Percentiles rank a stretch among this genome's conserved stretches.
These are phyloP conservation scores for Heterodera carotae DNA, from an alignment of 1,140 invertebrate species.

Conservation along the genomic window DNA sequence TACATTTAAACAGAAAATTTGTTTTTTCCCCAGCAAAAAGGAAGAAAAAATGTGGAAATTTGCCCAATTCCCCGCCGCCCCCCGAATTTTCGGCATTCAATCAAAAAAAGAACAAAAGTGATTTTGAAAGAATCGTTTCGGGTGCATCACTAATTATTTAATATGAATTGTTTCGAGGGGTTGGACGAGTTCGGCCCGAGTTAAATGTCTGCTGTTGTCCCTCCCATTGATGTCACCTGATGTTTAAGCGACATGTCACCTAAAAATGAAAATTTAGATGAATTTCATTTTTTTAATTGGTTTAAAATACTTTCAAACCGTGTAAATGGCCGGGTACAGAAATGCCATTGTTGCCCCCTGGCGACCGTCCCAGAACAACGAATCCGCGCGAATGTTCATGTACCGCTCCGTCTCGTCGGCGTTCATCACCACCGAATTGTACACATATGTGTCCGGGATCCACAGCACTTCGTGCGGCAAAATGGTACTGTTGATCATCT, in stretches of 20 bases:
- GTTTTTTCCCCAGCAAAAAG: conserved; percentile 27
- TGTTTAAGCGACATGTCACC: conserved; percentile 61
- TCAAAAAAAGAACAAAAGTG: too few relatives aligned
- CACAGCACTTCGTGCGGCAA: conserved; percentile 58
- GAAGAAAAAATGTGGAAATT: too few relatives aligned
- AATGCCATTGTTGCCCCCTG: conserved; percentile 59
- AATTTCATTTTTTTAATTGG: too few relatives aligned
- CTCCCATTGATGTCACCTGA: too few relatives aligned
- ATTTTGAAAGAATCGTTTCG: too few relatives aligned
- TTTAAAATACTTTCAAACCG: conserved; percentile 17
- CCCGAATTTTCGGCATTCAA: too few relatives aligned
- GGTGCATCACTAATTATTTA: too few relatives aligned
- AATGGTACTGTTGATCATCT: conserved; percentile 61
- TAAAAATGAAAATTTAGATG: neutral
- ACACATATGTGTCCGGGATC: conserved; percentile 63
- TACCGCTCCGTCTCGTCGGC: conserved; percentile 64
- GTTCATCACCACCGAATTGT: conserved; percentile 63
- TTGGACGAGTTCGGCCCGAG: too few relatives aligned
- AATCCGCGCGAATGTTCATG: conserved; percentile 61
- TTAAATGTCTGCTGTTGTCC: too few relatives aligned
- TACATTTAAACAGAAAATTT: conserved; percentile 18
- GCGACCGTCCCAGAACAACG: conserved; percentile 54
- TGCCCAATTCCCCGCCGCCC: too few relatives aligned
- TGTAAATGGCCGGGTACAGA: conserved; percentile 58
- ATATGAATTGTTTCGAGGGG: too few relatives aligned